These are phyloP conservation scores for Raja brachyura DNA, from an alignment of 2,113 vertebrate genomes.

Conservation along the genomic window DNA sequence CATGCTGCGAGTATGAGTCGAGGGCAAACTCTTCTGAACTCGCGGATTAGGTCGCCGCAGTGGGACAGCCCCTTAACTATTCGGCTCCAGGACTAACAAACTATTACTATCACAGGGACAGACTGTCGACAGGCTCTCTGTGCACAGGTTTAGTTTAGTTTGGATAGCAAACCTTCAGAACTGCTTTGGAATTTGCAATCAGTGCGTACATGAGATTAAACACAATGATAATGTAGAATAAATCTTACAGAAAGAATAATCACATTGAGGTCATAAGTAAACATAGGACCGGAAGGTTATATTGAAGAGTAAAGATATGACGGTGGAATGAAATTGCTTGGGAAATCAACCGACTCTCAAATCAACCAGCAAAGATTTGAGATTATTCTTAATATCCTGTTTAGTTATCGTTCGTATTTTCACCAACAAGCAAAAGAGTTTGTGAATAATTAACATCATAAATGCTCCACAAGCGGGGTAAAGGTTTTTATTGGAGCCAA, in stretches of 20 bases:
- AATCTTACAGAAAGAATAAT: not conserved
- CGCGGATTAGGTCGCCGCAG: too few relatives aligned
- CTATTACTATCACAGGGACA: too few relatives aligned
- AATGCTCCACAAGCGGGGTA: not conserved
- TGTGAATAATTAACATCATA: not conserved
- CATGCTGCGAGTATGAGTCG: too few relatives aligned
- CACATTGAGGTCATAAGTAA: not conserved
- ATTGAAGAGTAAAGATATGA: not conserved
- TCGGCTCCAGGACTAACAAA: too few relatives aligned
- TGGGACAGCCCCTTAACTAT: too few relatives aligned
- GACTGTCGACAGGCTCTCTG: too few relatives aligned
- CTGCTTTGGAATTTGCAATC: too few relatives aligned
- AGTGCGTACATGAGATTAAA: not conserved
- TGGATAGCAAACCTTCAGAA: too few relatives aligned
- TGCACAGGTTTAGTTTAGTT: too few relatives aligned
- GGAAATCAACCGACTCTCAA: not conserved
- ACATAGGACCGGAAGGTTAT: not conserved
- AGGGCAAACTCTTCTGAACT: too few relatives aligned
- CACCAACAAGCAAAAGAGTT: not conserved
- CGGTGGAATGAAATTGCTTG: not conserved
- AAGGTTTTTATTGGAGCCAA: not conserved
- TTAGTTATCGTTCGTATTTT: not conserved
- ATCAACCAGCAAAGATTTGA: not conserved
- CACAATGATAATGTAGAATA: not conserved
- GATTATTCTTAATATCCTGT: slow-evolving; percentile 21